Evolutionary conservation across 2,888 invertebrate genomes (phyloP).

Genomic region (Sphaerophoria rueppellii): DNA sequence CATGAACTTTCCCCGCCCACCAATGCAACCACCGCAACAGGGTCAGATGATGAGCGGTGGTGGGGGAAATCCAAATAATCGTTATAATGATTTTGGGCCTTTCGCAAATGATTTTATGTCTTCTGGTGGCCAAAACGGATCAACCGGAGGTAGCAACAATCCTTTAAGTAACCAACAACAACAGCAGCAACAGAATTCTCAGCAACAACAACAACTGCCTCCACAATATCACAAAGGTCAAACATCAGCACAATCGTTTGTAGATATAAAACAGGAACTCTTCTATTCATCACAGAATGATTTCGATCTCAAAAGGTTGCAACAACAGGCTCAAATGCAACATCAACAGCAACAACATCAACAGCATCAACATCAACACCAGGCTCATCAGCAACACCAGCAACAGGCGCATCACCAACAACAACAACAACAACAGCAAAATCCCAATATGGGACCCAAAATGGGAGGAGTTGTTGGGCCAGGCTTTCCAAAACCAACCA

Average conservation of each 20-base stretch:
- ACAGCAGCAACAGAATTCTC: slow-evolving; percentile 77
- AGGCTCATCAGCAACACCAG: slow-evolving; percentile 75
- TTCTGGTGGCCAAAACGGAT: slow-evolving; percentile 78
- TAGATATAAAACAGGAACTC: slow-evolving; percentile 85
- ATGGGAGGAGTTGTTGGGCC: slow-evolving; percentile 78
- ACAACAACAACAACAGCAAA: slow-evolving; percentile 76
- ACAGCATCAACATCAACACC: slow-evolving; percentile 77
- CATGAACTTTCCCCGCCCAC: slow-evolving; percentile 83
- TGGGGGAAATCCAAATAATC: slow-evolving; percentile 80
- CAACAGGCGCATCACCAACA: slow-evolving; percentile 75
- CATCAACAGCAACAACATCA: slow-evolving; percentile 77
- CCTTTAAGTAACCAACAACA: slow-evolving; percentile 76
- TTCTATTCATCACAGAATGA: slow-evolving; percentile 82
- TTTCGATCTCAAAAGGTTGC: slow-evolving; percentile 82
- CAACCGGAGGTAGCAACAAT: slow-evolving; percentile 77
- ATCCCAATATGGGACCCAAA: slow-evolving; percentile 79
- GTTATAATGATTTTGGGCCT: slow-evolving; percentile 85
- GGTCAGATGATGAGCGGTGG: slow-evolving; percentile 79
- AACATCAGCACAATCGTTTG: slow-evolving; percentile 81
- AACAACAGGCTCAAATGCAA: slow-evolving; percentile 80
- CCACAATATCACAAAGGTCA: slow-evolving; percentile 82
- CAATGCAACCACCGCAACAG: slow-evolving; percentile 83
- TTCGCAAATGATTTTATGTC: slow-evolving; percentile 83
- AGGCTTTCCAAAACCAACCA: slow-evolving; percentile 76
- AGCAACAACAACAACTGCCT: slow-evolving; percentile 78